Percentiles rank a stretch among this genome's conserved stretches.
Evolutionary conservation across 2,888 invertebrate genomes (phyloP).

Genomic region (Orchestes rusci): DNA sequence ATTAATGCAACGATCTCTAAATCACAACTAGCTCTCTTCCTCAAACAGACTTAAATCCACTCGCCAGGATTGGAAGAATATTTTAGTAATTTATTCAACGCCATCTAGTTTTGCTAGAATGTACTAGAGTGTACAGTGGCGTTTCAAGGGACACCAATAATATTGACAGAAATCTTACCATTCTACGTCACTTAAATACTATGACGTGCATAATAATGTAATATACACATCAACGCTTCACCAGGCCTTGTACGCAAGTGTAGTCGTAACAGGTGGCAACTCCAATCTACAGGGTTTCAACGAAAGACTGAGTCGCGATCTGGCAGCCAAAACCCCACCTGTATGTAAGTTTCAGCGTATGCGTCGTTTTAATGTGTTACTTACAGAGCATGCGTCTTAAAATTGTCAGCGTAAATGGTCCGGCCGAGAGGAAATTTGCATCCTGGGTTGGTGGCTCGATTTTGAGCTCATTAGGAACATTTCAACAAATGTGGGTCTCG

Average conservation of each 20-base stretch:
- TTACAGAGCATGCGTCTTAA: slow-evolving; percentile 61
- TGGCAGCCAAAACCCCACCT: slow-evolving; percentile 62
- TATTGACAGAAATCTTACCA: no score
- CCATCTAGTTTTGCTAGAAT: no score
- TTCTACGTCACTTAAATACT: no score
- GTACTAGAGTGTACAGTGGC: no score
- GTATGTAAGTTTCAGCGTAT: slow-evolving; percentile 33
- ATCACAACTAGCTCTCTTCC: no score
- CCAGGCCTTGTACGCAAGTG: slow-evolving; percentile 61
- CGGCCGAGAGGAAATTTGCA: slow-evolving; percentile 60
- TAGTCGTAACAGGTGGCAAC: slow-evolving; percentile 67
- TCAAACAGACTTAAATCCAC: no score
- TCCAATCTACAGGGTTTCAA: slow-evolving; percentile 64
- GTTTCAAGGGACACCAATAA: no score
- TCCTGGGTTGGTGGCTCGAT: slow-evolving; percentile 74
- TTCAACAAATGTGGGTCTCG: slow-evolving; percentile 73
- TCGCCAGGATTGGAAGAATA: no score
- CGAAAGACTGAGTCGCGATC: slow-evolving; percentile 62
- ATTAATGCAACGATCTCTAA: no score
- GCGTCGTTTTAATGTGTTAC: not conserved
- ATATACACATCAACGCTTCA: slow-evolving; percentile 18
- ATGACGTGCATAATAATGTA: no score
- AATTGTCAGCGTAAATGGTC: slow-evolving; percentile 56
- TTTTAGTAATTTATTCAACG: no score
- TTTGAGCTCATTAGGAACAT: slow-evolving; percentile 64